phyloP scores from a whole-genome alignment of 2,888 invertebrate species.

The Hetaerina titia region DNA sequence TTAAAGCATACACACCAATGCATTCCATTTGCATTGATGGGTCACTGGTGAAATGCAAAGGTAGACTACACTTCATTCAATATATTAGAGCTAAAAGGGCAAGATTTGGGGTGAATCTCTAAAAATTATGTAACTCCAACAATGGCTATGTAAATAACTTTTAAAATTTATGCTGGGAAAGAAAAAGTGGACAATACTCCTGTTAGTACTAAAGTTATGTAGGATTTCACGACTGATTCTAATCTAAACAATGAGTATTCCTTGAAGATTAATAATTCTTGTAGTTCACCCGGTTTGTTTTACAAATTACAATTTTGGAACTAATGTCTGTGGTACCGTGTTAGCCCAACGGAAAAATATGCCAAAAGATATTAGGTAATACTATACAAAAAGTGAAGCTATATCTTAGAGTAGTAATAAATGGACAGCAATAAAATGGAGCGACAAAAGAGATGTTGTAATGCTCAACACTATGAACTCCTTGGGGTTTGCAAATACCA shows the following conservation, averaged over 20 bases:
- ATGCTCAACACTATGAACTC: neutral
- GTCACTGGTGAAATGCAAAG: neutral
- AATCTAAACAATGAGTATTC: conserved; percentile 71
- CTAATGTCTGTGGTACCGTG: conserved; percentile 41
- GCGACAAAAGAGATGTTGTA: conserved; percentile 47
- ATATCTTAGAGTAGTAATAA: neutral
- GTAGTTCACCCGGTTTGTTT: conserved; percentile 68
- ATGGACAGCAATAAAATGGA: conserved; percentile 27
- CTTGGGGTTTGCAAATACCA: conserved; percentile 20
- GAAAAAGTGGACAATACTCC: no score
- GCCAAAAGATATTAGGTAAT: conserved; percentile 4
- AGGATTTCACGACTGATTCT: no score
- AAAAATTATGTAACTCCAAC: conserved; percentile 73
- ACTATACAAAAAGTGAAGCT: no score
- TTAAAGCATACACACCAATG: neutral
- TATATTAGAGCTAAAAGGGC: neutral
- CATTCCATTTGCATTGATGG: neutral
- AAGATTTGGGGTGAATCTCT: neutral
- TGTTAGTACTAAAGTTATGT: no score
- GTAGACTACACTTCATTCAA: neutral
- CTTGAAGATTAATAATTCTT: conserved; percentile 71
- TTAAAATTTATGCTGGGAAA: neutral
- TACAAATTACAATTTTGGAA: neutral
- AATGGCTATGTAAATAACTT: conserved; percentile 71
- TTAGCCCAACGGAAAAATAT: conserved; percentile 25